Evolutionary conservation across 2,888 invertebrate genomes (phyloP).

Genomic region (Drosophila atripex): DNA sequence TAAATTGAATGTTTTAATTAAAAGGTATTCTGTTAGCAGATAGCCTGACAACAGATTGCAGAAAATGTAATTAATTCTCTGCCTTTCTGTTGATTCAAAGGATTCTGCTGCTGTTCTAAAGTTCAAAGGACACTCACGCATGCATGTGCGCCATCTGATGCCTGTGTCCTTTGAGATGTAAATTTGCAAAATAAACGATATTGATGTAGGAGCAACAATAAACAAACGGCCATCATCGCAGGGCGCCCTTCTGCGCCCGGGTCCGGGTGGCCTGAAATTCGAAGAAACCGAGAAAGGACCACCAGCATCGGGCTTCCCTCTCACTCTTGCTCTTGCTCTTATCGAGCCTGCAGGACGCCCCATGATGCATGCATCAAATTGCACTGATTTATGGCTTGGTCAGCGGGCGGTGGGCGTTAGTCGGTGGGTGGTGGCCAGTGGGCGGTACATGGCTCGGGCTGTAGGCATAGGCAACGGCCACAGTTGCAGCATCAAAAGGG

Average conservation of each 20-base stretch:
- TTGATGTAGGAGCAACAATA: conserved; percentile 45
- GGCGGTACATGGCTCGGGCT: too few relatives aligned
- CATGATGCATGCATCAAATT: conserved; percentile 69
- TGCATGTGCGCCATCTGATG: conserved; percentile 29
- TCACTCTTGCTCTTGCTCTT: not conserved
- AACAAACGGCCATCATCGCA: conserved; percentile 27
- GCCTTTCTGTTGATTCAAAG: conserved; percentile 34
- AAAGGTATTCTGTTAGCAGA: conserved; percentile 1
- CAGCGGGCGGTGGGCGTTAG: conserved; percentile 27
- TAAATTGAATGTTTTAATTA: conserved; percentile 26
- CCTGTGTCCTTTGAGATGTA: conserved; percentile 38
- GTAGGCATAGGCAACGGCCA: conserved; percentile 10
- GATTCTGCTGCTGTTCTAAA: conserved; percentile 19
- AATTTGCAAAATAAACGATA: conserved; percentile 48
- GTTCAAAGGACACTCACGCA: conserved; percentile 35
- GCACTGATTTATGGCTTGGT: conserved; percentile 64
- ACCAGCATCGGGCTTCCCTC: conserved; percentile 28
- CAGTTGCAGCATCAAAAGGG: conserved; percentile 18
- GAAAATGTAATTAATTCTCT: conserved; percentile 65
- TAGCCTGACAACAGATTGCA: not conserved
- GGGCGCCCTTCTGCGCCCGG: conserved; percentile 4
- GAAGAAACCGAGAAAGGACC: conserved; percentile 42
- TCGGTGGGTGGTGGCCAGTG: conserved; percentile 5
- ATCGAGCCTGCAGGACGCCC: conserved; percentile 38
- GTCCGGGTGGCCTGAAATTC: conserved; percentile 28